phyloP scores from a whole-genome alignment of 2,113 vertebrate genomes.

The Garra rufa region DNA sequence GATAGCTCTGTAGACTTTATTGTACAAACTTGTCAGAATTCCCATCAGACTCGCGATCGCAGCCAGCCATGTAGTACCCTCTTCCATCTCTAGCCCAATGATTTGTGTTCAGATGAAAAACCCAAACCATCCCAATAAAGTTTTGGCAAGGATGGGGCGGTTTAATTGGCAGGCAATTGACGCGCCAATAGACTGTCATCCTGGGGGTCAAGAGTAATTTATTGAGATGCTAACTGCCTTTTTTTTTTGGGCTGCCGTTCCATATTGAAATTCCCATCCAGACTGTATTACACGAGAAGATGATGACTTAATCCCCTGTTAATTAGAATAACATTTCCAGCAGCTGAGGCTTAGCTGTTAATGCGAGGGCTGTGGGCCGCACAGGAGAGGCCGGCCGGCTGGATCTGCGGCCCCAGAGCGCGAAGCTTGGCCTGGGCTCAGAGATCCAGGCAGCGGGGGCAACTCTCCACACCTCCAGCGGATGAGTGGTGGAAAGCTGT shows the following conservation, averaged over 20 bases:
- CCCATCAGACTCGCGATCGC: constrained; percentile 75
- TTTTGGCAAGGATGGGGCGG: constrained; percentile 78
- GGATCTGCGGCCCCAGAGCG: constrained; percentile 46
- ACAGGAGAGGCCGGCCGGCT: constrained; percentile 55
- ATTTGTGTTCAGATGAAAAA: constrained; percentile 68
- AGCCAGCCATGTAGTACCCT: constrained; percentile 71
- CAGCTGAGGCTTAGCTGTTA: constrained; percentile 72
- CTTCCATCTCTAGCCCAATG: constrained; percentile 71
- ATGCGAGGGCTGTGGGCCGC: constrained; percentile 64
- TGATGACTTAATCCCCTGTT: constrained; percentile 85
- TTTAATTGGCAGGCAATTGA: constrained; percentile 81
- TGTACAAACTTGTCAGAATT: constrained; percentile 74
- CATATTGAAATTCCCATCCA: constrained; percentile 80
- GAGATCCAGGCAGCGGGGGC: constrained; percentile 42
- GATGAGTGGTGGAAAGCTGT: constrained; percentile 76
- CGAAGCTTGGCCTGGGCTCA: constrained; percentile 55
- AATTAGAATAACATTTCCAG: constrained; percentile 81
- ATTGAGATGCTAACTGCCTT: constrained; percentile 78
- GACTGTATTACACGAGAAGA: constrained; percentile 78
- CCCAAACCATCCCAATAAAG: constrained; percentile 74
- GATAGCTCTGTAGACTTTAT: constrained; percentile 59
- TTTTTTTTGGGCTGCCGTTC: constrained; percentile 56
- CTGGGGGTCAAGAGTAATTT: constrained; percentile 83
- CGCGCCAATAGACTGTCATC: constrained; percentile 78
- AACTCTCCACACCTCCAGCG: constrained; percentile 56